Base-by-base conservation (phyloP, 2,888 invertebrate species). In the Elysia crispata region DNA sequence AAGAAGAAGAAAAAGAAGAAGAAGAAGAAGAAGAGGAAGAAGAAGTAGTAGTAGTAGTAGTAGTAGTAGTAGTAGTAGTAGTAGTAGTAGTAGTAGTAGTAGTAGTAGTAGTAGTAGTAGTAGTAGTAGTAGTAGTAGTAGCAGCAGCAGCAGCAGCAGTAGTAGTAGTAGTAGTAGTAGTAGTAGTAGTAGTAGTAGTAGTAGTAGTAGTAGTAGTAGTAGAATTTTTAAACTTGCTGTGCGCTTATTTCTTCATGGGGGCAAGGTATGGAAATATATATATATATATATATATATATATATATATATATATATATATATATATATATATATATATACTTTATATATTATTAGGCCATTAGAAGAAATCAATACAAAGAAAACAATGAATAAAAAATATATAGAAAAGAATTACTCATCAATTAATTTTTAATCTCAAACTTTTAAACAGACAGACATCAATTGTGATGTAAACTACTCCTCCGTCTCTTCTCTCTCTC, bases 241-340 rank as follows among this genome's bases (percentile, higher is more conserved):
- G n/a, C n/a, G 8, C 13, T 18, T 1, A 28, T 13, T 64, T 28
- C 23, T 64, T 18, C 0, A 23, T 23, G 8, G 25, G 6, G 62
- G 20, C 20, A 62, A 23, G 25, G 8, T 8, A 5, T 62, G 5
- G 25, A n/a, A n/a, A n/a, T n/a, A n/a, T n/a, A n/a, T n/a, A n/a
- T n/a, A n/a, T n/a, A 8, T 23, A 23, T 5, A 5, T 18, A 5
- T 5, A 25, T 66, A 66, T 66, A 66, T 66, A 25, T 66, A 66
- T 66, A 66, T 66, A 66, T 66, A 66, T 25, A 66, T 66, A 25
- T 66, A 66, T 66, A 66, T 66, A n/a, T n/a, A n/a, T n/a, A n/a
- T n/a, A n/a, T n/a, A n/a, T n/a, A n/a, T n/a, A n/a, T n/a, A n/a
- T n/a, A 66, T 66, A 66, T 66, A n/a, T n/a, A n/a, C n/a, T n/a